Base-by-base conservation (phyloP, 1,140 invertebrate species). In the Zaprionus lachaisei region DNA sequence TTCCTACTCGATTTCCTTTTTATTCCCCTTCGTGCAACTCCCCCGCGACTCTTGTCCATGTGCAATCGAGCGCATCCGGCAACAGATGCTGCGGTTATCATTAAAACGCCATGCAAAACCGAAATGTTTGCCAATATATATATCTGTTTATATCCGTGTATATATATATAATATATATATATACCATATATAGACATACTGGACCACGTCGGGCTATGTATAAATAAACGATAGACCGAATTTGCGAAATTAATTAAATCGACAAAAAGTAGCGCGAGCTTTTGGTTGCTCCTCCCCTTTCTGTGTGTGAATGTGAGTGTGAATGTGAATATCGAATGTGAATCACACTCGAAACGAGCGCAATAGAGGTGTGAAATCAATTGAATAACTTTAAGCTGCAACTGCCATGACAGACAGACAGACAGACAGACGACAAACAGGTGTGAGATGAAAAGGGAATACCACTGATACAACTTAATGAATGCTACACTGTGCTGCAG, bases 171-270 rank as follows among this genome's bases (percentile, higher is more conserved):
- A 17, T 49, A 37, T 61, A 31, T 44, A 31, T 37, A 22, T 38
- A 38, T 61, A 24, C 20, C 34, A 38, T 61, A 51, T 69, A 79
- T 62, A 54, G 61, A 60, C 68, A n/a, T 41, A 47, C 17, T 17
- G n/a, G n/a, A 17, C 7, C n/a, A 7, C n/a, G 31, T 34, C 28
- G 47, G 37, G 44, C 57, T 68, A 79, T 83, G 70, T 67, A 87
- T 87, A 89, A 83, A 81, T 89, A 83, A 89, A 75, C 74, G 68
- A 89, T 67, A 58, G 37, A 81, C 81, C 70, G 78, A 78, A 81
- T 81, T 87, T 89, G 78, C 84, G 74, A 87, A 89, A 81, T 87
- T 87, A 87, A 87, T 87, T 89, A 89, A 87, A 89, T 87, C 78
- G 83, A 80, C 81, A 81, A 65, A 68, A 83, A 81, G 81, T 84